These are phyloP conservation scores for Micrastur ruficollis DNA, from an alignment of 2,797 vertebrate species.

Conservation along the genomic window DNA sequence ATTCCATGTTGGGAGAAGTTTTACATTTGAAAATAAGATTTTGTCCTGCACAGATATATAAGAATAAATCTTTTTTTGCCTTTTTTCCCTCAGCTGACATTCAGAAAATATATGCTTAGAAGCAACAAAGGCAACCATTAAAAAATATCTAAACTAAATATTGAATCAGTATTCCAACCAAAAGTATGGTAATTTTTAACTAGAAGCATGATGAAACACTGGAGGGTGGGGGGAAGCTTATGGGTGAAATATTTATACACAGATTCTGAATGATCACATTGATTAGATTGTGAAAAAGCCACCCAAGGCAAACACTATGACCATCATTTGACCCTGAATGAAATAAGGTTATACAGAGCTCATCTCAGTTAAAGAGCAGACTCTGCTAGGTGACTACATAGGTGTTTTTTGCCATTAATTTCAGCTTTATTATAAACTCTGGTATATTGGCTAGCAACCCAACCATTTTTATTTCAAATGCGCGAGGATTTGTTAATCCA, in stretches of 20 bases:
- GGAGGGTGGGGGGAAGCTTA: background rate
- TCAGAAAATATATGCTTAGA: background rate
- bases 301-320: background rate
- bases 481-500: conserved; percentile 6
- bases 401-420: background rate
- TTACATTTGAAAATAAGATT: background rate
- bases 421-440: background rate
- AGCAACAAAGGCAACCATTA: background rate
- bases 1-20: background rate
- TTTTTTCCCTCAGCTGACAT: background rate
- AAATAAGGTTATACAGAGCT: background rate
- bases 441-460: background rate
- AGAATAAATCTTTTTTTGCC: background rate
- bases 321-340: background rate
- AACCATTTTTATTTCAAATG: background rate
- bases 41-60: background rate
- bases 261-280: background rate
- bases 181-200: background rate
- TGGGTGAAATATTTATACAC: background rate
- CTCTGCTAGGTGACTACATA: background rate
- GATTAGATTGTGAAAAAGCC: background rate
- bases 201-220: background rate
- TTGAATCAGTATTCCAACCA: background rate
- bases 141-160: background rate
- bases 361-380: background rate